Base-by-base conservation (phyloP, 2,888 invertebrate species). In the Agrypnus murinus region DNA sequence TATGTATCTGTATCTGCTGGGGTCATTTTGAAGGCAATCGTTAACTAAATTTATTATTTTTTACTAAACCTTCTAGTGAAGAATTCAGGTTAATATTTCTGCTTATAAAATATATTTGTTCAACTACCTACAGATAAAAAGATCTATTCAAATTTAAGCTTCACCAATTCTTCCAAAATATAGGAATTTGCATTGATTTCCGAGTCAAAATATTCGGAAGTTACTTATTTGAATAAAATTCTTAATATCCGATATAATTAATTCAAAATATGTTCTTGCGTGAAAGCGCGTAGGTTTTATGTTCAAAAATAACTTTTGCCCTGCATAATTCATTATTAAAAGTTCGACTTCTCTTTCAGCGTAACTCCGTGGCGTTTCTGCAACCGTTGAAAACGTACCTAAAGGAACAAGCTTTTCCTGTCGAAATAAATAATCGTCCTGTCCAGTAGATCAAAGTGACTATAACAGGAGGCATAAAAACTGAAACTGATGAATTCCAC, bases 391-490 rank as follows among this genome's bases (percentile, higher is more conserved):
- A 55, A 55, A 17, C 55, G n/a, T 12, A 36, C 12, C 34, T 7
- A 36, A 36, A 50, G 50, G 5, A 43, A 50, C 31, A 50, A 31
- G 50, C 31, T n/a, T 5, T 25, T 25, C 5, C 25, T 12, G 31
- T n/a, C 12, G 31, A 50, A 50, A 50, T 50, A 50, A 50, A 50
- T 50, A 50, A 50, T 50, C 31, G 34, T 34, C 10, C 15, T 15
- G 55, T 55, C 36, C 55, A 34, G 50, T 36, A 55, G 55, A 55
- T 55, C 55, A 55, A 55, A 55, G 55, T 36, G 55, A 36, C 19
- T 32, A 31, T 31, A 31, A 32, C 31, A 25, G 25, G 25, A 25
- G 50, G 12, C 50, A 31, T 50, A 50, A 50, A 50, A 50, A 50
- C 50, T 50, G 50, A 50, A 50, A 50, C 36, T 55, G 55, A 55